Percentiles rank a stretch among this genome's conserved stretches.
Conservation (phyloP, 2,113 vertebrate species). For the Carettochelys insculpta region DNA sequence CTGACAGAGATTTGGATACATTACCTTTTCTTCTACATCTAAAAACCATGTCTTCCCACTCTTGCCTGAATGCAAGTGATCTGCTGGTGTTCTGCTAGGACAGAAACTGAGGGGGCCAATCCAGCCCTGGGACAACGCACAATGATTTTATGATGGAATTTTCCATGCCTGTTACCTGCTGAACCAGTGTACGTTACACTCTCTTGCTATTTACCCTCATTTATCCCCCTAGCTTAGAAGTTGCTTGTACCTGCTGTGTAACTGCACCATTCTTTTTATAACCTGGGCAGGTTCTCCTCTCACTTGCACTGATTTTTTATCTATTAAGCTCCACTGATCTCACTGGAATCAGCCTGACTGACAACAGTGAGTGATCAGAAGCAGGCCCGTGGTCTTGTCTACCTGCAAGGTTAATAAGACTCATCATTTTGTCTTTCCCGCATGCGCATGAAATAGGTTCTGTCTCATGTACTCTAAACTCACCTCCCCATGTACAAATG, state of each 20-base stretch:
- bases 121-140: not conserved
- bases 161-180: not conserved
- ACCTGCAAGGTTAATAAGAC: not conserved
- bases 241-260: fast-evolving
- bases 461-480: not conserved
- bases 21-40: not conserved
- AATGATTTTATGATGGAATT: not conserved
- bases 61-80: not conserved
- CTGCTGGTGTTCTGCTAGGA: not conserved
- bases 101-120: not conserved
- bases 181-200: not conserved
- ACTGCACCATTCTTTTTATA: not conserved
- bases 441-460: not conserved
- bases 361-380: not conserved
- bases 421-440: not conserved
- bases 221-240: not conserved
- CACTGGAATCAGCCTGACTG: not conserved
- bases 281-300: not conserved
- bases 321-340: not conserved
- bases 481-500: not conserved
- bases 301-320: not conserved
- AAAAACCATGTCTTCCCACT: not conserved
- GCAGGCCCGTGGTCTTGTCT: not conserved
- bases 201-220: not conserved
- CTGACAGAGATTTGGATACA: not conserved